A percentile compares a stretch with the other conserved stretches of the same genome.
These are phyloP conservation scores for Chirona hameri DNA, from an alignment of 2,888 invertebrate species.

Conservation along the genomic window DNA sequence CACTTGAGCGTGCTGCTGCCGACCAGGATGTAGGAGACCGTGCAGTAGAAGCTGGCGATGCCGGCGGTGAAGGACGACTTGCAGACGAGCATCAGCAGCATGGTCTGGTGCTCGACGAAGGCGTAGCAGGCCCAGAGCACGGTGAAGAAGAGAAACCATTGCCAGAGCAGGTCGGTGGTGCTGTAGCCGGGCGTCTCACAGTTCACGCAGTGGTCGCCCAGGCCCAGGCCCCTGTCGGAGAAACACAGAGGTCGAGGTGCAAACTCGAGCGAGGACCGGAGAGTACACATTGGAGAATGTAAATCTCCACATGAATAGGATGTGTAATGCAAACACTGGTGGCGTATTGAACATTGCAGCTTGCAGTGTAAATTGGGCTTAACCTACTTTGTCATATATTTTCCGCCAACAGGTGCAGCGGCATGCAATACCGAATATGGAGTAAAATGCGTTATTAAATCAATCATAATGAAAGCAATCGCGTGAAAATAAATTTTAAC, in stretches of 20 bases:
- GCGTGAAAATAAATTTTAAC: too few relatives aligned
- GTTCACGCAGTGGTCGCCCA: slow-evolving; percentile 24
- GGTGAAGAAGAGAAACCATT: slow-evolving; percentile 63
- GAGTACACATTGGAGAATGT: too few relatives aligned
- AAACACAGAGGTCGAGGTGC: slow-evolving; percentile 44
- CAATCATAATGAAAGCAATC: too few relatives aligned
- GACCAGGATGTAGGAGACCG: slow-evolving; percentile 61
- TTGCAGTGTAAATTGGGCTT: too few relatives aligned
- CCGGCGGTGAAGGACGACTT: slow-evolving; percentile 73
- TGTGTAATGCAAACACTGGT: too few relatives aligned
- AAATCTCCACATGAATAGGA: too few relatives aligned
- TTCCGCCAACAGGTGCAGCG: too few relatives aligned
- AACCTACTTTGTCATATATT: too few relatives aligned
- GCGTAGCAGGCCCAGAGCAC: slow-evolving; percentile 80
- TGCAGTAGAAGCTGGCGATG: slow-evolving; percentile 71
- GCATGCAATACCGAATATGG: too few relatives aligned
- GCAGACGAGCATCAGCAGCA: slow-evolving; percentile 74
- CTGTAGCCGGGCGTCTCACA: background rate
- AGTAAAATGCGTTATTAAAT: too few relatives aligned
- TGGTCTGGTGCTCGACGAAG: slow-evolving; percentile 78
- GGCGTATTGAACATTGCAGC: too few relatives aligned
- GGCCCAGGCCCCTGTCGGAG: slow-evolving; percentile 46
- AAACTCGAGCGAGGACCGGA: too few relatives aligned
- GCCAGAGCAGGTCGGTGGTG: slow-evolving; percentile 34
- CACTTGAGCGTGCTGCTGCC: slow-evolving; percentile 76